phyloP scores from a whole-genome alignment of 1,140 invertebrate species.

The Hypothenemus hampei region DNA sequence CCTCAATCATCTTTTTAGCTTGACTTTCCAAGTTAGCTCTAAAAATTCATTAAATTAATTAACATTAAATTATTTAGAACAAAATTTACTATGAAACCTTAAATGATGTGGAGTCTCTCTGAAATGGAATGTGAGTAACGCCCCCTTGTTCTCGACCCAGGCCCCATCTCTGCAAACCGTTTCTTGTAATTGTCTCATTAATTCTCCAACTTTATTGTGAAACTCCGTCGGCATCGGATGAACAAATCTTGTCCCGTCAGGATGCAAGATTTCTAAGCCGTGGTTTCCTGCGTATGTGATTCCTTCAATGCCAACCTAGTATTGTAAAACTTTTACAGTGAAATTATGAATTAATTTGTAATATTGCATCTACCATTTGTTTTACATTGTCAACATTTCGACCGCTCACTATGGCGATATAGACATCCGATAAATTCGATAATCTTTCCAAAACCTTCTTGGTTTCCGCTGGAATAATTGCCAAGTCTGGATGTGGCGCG shows the following conservation, averaged over 20 bases:
- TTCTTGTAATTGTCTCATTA: slow-evolving; percentile 77
- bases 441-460: slow-evolving; percentile 77
- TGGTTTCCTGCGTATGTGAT: slow-evolving; percentile 90
- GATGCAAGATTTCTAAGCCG: slow-evolving; percentile 82
- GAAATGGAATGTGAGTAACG: slow-evolving; percentile 82
- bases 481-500: slow-evolving; percentile 82
- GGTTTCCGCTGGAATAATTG: slow-evolving; percentile 76
- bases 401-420: slow-evolving; percentile 83
- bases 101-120: slow-evolving; percentile 69
- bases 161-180: slow-evolving; percentile 77
- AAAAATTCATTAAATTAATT: slow-evolving; percentile 39
- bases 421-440: slow-evolving; percentile 82
- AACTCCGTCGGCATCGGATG: slow-evolving; percentile 85
- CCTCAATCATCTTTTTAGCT: slow-evolving; percentile 67
- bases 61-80: too few relatives aligned
- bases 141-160: slow-evolving; percentile 90
- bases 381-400: slow-evolving; percentile 83
- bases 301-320: slow-evolving; percentile 74
- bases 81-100: slow-evolving; percentile 44
- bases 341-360: neutral
- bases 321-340: too few relatives aligned
- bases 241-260: slow-evolving; percentile 84
- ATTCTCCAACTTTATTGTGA: slow-evolving; percentile 70
- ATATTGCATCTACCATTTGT: slow-evolving; percentile 60
- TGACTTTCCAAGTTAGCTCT: slow-evolving; percentile 38